Conservation (phyloP, 35 echinoderm and acorn worm genomes). For the Heliocidaris erythrogramma region DNA sequence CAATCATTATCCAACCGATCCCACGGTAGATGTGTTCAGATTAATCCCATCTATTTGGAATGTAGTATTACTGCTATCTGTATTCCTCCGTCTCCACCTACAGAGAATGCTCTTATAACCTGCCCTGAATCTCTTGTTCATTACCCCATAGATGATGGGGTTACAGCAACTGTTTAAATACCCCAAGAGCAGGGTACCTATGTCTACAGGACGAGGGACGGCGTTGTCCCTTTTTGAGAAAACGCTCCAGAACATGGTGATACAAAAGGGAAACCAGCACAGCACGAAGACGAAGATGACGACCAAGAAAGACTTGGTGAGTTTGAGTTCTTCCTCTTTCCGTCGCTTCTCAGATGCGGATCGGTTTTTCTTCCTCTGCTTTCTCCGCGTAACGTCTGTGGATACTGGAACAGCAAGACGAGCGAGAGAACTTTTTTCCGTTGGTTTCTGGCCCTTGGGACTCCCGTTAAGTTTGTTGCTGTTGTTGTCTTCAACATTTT, state of each 20-base stretch:
- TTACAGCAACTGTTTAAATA: conserved; percentile 98
- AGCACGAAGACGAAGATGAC: conserved; percentile 91
- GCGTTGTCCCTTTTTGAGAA: conserved; percentile 35
- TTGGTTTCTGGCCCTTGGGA: not conserved
- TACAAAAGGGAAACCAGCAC: conserved; percentile 97
- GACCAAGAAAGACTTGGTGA: conserved; percentile 92
- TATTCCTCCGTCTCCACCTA: conserved; percentile 31
- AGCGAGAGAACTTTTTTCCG: not conserved
- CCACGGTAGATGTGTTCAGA: not conserved
- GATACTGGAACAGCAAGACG: not conserved
- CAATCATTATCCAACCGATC: not conserved
- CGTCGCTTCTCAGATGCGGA: conserved; percentile 66
- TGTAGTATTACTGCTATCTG: not conserved
- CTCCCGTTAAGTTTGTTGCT: not conserved
- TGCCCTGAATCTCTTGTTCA: conserved; percentile 88
- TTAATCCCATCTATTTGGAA: not conserved
- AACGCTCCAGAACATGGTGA: conserved; percentile 98
- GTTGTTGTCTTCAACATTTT: not conserved
- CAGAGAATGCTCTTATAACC: conserved; percentile 77
- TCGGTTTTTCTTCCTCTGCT: conserved; percentile 42
- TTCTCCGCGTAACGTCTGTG: not conserved
- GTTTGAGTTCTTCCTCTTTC: conserved; percentile 82
- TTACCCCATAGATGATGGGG: conserved; percentile 96
- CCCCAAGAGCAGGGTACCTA: conserved; percentile 77
- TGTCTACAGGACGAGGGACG: conserved; percentile 73